Base-by-base conservation (phyloP, 2,797 vertebrate genomes). In the Hafferia zeledoni region DNA sequence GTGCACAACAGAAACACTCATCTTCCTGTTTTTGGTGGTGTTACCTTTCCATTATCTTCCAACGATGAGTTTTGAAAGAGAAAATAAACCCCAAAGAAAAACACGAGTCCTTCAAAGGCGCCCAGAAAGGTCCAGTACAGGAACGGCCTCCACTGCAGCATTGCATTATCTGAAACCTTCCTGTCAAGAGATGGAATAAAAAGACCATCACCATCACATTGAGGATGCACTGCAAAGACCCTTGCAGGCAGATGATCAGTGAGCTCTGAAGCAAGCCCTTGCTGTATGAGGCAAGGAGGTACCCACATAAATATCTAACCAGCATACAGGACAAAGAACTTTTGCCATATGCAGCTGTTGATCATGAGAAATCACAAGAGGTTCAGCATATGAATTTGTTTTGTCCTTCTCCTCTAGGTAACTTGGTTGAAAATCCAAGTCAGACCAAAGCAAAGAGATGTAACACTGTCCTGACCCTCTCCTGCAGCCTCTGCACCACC, bases 111-210 rank as follows among this genome's bases (percentile, higher is more conserved):
- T 80, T 99, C 98, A 96, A 99, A 99, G 87, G 99, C 83, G 70
- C 99, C 99, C 75, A 99, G 97, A 33, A 99, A 93, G 30, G 99
- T 99, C 99, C 99, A 99, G 95, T 99, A 99, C 77, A 99, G 93
- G 97, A 99, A 99, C 0, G 99, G 99, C 27, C 97, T 95, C 99
- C 98, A 99, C 41, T 98, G 98, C 79, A 99, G 97, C 99, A 99
- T 99, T 17, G 98, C 99, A 31, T 99, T 99, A 93, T 99, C 99
- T 0, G 99, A 99, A 96, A 99, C 98, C 94, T 98, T 98, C 98
- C 99, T 99, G 95, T 91, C 87, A 82, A 96, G 89, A 96, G 89
- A 97, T 3, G 9, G 63, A 89, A 59, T 1, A 55, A 83, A 37
- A 33, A 70, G 41, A 87, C 24, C 71, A 59, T 78, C 61, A 93